Conservation (phyloP, 1,140 invertebrate species). For the Macrobrachium rosenbergii region DNA sequence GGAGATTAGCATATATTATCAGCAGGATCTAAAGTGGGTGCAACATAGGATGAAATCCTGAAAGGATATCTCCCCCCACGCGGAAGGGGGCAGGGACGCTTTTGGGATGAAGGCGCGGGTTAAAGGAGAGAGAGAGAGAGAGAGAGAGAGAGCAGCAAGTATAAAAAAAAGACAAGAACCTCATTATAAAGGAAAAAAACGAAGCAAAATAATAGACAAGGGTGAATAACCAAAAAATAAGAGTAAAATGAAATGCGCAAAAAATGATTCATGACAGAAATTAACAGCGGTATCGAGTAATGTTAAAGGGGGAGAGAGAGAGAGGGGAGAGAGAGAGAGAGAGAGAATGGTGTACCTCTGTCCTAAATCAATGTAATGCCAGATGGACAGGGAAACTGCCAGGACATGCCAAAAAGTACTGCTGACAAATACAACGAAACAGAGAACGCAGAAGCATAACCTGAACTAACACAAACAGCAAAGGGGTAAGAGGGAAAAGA, state of each 20-base stretch:
- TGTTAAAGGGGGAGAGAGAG: conserved; percentile 1
- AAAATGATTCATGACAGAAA: not conserved
- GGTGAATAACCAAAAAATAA: too few relatives aligned
- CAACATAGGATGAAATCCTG: too few relatives aligned
- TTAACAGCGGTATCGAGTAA: not conserved
- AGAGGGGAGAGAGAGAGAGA: conserved; percentile 25
- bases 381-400: too few relatives aligned
- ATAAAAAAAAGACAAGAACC: not conserved
- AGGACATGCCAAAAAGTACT: too few relatives aligned
- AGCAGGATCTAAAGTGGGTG: too few relatives aligned
- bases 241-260: not conserved
- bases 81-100: too few relatives aligned
- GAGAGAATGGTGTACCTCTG: not conserved
- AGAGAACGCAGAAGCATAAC: too few relatives aligned
- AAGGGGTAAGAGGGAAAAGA: not conserved
- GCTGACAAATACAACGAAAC: too few relatives aligned
- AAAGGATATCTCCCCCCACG: too few relatives aligned
- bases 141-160: not conserved
- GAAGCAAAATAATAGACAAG: not conserved
- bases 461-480: not conserved
- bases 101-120: not conserved
- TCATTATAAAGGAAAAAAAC: not conserved
- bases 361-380: too few relatives aligned
- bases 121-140: not conserved
- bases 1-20: too few relatives aligned